These are phyloP conservation scores for Micronisus gabar DNA, from an alignment of 2,113 vertebrate genomes.

Conservation along the genomic window DNA sequence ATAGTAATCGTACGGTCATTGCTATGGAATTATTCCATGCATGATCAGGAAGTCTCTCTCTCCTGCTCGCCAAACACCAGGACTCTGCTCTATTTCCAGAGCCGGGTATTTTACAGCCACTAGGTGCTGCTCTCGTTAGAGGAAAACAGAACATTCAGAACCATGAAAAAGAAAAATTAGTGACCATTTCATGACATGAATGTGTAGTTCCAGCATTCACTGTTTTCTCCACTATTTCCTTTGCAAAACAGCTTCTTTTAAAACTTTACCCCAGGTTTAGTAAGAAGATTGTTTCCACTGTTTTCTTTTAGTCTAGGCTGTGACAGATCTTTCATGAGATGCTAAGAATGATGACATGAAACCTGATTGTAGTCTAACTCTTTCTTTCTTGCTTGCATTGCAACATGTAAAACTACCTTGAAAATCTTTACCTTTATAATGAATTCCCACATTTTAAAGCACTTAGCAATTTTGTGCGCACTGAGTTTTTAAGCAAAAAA, in stretches of 20 bases:
- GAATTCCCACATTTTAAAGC: neutral
- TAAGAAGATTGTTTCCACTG: neutral
- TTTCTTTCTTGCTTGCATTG: neutral
- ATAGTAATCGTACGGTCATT: neutral
- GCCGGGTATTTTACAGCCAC: neutral
- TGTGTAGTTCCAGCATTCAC: neutral
- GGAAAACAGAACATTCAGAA: neutral
- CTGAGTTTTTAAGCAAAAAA: neutral
- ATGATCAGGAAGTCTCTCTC: neutral
- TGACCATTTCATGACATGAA: neutral
- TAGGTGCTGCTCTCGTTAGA: slow-evolving; percentile 58
- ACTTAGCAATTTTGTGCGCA: neutral
- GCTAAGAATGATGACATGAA: neutral
- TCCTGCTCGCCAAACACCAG: neutral
- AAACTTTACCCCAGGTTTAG: neutral
- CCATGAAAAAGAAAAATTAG: neutral
- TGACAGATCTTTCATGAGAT: neutral
- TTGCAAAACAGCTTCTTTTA: neutral
- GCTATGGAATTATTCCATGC: neutral
- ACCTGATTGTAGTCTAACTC: neutral
- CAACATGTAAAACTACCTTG: neutral
- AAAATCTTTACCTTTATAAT: neutral
- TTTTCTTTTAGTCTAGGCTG: neutral
- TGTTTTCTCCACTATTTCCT: neutral
- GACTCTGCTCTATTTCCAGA: neutral